These are phyloP conservation scores for Brachyptera risi DNA, from an alignment of 2,888 invertebrate genomes.

Conservation along the genomic window DNA sequence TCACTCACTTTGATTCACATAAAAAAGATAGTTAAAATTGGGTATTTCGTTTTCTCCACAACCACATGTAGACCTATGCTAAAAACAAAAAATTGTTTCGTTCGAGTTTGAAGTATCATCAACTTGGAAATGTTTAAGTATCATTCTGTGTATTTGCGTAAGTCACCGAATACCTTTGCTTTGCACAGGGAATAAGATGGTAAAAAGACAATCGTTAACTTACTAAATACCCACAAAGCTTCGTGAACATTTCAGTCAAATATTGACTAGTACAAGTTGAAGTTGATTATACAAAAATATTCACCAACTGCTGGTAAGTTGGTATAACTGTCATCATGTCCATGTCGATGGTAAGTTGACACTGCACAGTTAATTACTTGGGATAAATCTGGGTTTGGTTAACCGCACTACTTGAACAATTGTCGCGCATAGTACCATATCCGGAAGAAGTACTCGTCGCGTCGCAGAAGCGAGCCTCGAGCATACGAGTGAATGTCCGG, in stretches of 20 bases:
- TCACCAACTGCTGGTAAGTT: neutral
- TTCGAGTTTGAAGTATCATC: no score
- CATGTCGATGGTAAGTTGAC: neutral
- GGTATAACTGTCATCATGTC: neutral
- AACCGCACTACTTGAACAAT: slow-evolving; percentile 65
- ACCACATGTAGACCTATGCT: no score
- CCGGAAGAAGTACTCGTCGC: slow-evolving; percentile 94
- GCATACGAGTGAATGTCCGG: slow-evolving; percentile 89
- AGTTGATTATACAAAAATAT: no score
- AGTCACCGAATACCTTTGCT: slow-evolving; percentile 27
- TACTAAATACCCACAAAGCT: slow-evolving; percentile 14
- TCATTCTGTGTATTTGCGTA: slow-evolving; percentile 6
- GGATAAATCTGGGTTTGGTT: neutral
- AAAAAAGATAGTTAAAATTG: no score
- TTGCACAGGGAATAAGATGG: slow-evolving; percentile 31
- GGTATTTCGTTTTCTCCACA: no score
- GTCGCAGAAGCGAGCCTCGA: slow-evolving; percentile 74
- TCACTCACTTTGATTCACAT: no score
- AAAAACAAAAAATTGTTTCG: no score
- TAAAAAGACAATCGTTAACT: slow-evolving; percentile 15
- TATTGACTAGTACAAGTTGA: no score
- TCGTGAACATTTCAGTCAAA: neutral
- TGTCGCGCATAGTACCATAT: slow-evolving; percentile 86
- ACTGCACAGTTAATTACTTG: neutral
- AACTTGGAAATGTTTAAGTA: neutral